A percentile compares a stretch with the other conserved stretches of the same genome.
Evolutionary conservation across 2,113 vertebrate genomes (phyloP).

Genomic region (Shinisaurus crocodilurus): DNA sequence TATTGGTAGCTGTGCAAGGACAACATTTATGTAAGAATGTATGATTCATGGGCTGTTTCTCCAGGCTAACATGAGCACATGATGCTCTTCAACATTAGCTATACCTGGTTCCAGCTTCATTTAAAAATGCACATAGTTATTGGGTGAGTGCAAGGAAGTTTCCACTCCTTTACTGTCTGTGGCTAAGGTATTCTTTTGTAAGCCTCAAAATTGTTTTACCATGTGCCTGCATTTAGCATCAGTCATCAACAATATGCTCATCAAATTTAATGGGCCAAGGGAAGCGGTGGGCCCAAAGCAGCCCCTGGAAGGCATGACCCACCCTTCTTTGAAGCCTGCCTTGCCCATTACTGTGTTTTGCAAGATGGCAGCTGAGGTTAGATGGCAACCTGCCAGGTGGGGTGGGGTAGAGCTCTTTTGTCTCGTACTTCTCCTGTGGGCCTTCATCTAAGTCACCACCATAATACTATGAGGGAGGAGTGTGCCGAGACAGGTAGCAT

Average conservation of each 20-base stretch:
- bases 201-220: neutral
- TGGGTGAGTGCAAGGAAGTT: slow-evolving; percentile 40
- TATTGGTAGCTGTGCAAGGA: slow-evolving; percentile 37
- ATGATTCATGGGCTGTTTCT: slow-evolving; percentile 42
- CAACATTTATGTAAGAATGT: slow-evolving; percentile 38
- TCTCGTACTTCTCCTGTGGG: neutral
- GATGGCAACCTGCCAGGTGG: too few species aligned
- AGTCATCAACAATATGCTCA: neutral
- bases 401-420: neutral
- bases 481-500: neutral
- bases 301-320: neutral
- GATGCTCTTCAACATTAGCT: slow-evolving; percentile 24
- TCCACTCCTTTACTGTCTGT: slow-evolving; percentile 12
- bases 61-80: slow-evolving; percentile 30
- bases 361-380: neutral
- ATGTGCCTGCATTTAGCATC: neutral
- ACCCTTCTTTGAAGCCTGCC: neutral
- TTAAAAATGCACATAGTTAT: slow-evolving; percentile 42
- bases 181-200: neutral
- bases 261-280: neutral
- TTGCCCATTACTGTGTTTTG: neutral
- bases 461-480: neutral
- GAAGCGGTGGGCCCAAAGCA: neutral
- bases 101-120: slow-evolving; percentile 36
- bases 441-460: neutral